Evolutionary conservation across 2,888 invertebrate genomes (phyloP).

Genomic region (Unio pictorum): DNA sequence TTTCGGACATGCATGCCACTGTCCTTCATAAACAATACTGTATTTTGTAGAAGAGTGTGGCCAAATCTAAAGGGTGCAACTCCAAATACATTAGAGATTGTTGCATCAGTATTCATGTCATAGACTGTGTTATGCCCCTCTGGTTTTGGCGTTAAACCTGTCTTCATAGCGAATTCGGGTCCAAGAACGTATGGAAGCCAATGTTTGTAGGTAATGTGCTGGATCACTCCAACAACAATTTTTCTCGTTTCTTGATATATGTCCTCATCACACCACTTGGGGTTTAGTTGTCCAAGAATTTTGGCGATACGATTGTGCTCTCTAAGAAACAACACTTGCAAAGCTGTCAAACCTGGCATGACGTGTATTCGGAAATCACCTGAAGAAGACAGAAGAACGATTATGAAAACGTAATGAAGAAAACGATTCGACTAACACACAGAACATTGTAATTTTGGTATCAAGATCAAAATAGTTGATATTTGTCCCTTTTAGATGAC

Average conservation of each 20-base stretch:
- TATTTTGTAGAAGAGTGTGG: constrained; percentile 89
- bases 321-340: constrained; percentile 88
- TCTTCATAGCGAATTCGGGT: constrained; percentile 4
- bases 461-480: too few species aligned
- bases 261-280: constrained; percentile 84
- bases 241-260: constrained; percentile 73
- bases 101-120: constrained; percentile 84
- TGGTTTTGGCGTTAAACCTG: constrained; percentile 76
- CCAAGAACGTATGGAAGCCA: constrained; percentile 83
- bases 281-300: constrained; percentile 78
- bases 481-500: too few species aligned
- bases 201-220: constrained; percentile 71
- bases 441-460: too few species aligned
- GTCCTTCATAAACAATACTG: constrained; percentile 32
- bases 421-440: too few species aligned
- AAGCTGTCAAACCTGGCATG: constrained; percentile 86
- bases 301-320: constrained; percentile 87
- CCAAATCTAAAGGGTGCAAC: constrained; percentile 95
- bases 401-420: too few species aligned
- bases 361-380: constrained; percentile 90
- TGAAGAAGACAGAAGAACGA: constrained; percentile 46
- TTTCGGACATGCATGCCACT: constrained; percentile 22
- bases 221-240: constrained; percentile 83
- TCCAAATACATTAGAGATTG: constrained; percentile 88
- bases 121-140: constrained; percentile 87